phyloP scores from a whole-genome alignment of 1,140 invertebrate genomes.

The Euwallacea fornicatus region DNA sequence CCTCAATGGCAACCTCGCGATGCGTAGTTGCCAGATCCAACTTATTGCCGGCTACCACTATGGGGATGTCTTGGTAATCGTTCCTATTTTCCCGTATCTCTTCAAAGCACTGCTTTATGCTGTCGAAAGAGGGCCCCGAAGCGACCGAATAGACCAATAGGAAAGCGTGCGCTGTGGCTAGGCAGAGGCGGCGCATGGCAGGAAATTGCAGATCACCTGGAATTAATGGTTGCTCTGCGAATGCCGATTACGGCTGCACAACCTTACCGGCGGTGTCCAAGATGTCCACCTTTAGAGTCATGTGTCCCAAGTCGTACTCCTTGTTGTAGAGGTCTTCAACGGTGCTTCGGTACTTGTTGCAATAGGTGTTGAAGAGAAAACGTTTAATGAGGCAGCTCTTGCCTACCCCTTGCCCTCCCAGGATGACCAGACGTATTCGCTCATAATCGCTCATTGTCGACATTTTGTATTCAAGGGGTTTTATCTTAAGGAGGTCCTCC shows the following conservation, averaged over 20 bases:
- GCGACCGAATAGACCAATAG: conserved; percentile 87
- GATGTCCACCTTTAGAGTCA: conserved; percentile 83
- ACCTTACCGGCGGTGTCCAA: conserved; percentile 71
- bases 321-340: conserved; percentile 88
- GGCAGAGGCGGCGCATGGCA: conserved; percentile 82
- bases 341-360: conserved; percentile 82
- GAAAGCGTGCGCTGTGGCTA: conserved; percentile 88
- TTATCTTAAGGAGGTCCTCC: too few relatives aligned
- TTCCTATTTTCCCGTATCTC: conserved; percentile 78
- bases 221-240: background rate
- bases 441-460: conserved; percentile 66
- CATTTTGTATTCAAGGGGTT: conserved; percentile 5
- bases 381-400: conserved; percentile 83
- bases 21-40: conserved; percentile 68
- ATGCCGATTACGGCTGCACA: background rate
- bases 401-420: conserved; percentile 82
- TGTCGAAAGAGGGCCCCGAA: conserved; percentile 71
- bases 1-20: conserved; percentile 71
- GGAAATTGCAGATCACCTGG: conserved; percentile 81
- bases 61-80: conserved; percentile 81
- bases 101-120: conserved; percentile 79
- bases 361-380: conserved; percentile 83
- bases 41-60: conserved; percentile 86
- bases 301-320: conserved; percentile 76
- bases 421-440: conserved; percentile 79